Evolutionary conservation across 2,113 vertebrate genomes (phyloP).

Genomic region (Dasyurus viverrinus): DNA sequence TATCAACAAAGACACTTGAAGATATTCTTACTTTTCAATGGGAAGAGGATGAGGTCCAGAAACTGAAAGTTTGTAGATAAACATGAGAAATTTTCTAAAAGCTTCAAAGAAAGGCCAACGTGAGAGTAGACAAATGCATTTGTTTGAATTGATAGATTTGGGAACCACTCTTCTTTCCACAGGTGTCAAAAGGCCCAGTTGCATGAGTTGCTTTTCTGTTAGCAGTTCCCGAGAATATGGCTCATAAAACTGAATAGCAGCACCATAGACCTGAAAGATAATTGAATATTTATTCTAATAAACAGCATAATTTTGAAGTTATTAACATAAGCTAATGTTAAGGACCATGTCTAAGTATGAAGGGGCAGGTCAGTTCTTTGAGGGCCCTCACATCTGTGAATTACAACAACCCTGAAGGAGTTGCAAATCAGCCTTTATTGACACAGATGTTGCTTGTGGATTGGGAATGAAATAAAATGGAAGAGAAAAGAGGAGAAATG

Average conservation of each 20-base stretch:
- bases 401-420: no score
- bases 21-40: constrained; percentile 95
- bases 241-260: constrained; percentile 99
- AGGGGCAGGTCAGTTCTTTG: no score
- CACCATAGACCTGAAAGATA: constrained; percentile 92
- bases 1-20: constrained; percentile 25
- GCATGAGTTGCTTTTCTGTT: constrained; percentile 94
- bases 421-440: no score
- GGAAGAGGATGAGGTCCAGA: constrained; percentile 97
- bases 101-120: constrained; percentile 99
- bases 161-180: constrained; percentile 93
- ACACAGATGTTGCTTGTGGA: no score
- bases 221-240: constrained; percentile 90
- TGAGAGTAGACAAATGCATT: constrained; percentile 98
- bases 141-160: constrained; percentile 94
- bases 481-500: no score
- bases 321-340: background rate
- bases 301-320: background rate
- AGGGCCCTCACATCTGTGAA: no score
- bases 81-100: constrained; percentile 97
- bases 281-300: constrained; percentile 26
- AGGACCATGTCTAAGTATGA: no score
- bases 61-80: constrained; percentile 97
- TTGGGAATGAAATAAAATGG: no score
- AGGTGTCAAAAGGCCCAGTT: constrained; percentile 93